Base-by-base conservation (phyloP, 2,113 vertebrate genomes). In the Cichladusa arquata region DNA sequence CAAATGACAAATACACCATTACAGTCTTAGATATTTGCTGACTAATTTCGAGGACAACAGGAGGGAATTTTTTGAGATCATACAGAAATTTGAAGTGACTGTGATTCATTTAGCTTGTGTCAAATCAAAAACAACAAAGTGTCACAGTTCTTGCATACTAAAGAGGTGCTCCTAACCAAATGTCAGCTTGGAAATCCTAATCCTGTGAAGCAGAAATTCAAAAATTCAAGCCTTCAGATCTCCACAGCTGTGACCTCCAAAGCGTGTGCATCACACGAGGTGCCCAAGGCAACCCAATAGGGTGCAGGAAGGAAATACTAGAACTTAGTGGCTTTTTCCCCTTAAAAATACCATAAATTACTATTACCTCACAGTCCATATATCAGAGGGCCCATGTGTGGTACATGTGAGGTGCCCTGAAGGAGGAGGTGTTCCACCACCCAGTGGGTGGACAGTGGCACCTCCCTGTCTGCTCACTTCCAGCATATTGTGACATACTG, bases 321-420 rank as follows among this genome's bases (percentile, higher is more conserved):
- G 6, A 60, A 28, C 4, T 69, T 45, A 33, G 8, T 36, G 13
- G 4, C 1, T 36, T 72, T 42, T 19, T 7, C 1, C 3, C 5
- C 12, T 5, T 34, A 12, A 40, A 82, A 64, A 33, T 4, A 31
- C 6, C 66, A 56, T 16, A 31, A 42, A 69, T 33, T 62, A 62
- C 12, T 50, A 36, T 29, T 56, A 54, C 42, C 71, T 73, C 42
- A 38, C 44, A 1, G 54, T 16, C 23, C 1, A 1, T 6, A 26
- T 2, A 2, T 60, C 60, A 81, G 56, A 73, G 34, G 18, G 26
- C 19, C 24, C 18, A 33, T 0, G 1, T 15, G 51, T 12, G 25
- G 34, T 58, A 50, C 0, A 0, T 2, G 0, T 1, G 1, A 73
- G 23, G 54, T 33, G 6, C 44, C 70, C 69, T 57, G 50, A 81